Base-by-base conservation (phyloP, 2,113 vertebrate species). In the Hippocampus guttulatus region DNA sequence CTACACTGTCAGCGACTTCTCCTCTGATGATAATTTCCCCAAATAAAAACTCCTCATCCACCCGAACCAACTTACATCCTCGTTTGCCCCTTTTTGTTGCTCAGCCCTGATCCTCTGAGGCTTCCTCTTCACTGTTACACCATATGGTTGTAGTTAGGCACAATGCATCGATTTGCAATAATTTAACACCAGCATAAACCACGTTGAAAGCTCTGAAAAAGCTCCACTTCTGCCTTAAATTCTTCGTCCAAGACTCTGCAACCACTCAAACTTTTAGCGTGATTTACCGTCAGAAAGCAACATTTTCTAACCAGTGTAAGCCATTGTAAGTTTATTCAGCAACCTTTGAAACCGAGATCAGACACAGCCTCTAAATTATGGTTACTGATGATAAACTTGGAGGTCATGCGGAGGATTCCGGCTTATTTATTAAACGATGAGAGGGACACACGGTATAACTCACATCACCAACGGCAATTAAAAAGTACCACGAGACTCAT, bases 121-220 rank as follows among this genome's bases (percentile, higher is more conserved):
- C 85, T 88, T 91, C 87, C 93, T 94, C 93, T 95, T 91, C 93
- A 95, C 91, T 91, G 89, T 86, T 91, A 90, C 92, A 92, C 93
- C 95, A 96, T 97, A 95, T 99, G 97, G 94, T 97, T 96, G 92
- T 92, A 93, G 93, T 99, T 98, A 98, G 94, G 92, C 91, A 91
- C 92, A 93, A 95, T 96, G 95, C 96, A 81, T 96, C 95, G 30
- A 18, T 94, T 95, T 93, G 93, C 93, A 93, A 93, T 95, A 95
- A 92, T 96, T 95, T 93, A 95, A 94, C 93, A 92, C 92, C 91
- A 92, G 93, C 91, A 92, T 94, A 94, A 86, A 80, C 94, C 91
- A 90, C 92, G 94, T 94, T 94, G 96, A 94, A 95, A 95, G 93
- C 92, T 94, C 94, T 95, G 93, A 93, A 93, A 93, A 94, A 93